Percentiles rank a stretch among this genome's conserved stretches.
Evolutionary conservation across 2,888 invertebrate species (phyloP).

Genomic region (Nebria salina): DNA sequence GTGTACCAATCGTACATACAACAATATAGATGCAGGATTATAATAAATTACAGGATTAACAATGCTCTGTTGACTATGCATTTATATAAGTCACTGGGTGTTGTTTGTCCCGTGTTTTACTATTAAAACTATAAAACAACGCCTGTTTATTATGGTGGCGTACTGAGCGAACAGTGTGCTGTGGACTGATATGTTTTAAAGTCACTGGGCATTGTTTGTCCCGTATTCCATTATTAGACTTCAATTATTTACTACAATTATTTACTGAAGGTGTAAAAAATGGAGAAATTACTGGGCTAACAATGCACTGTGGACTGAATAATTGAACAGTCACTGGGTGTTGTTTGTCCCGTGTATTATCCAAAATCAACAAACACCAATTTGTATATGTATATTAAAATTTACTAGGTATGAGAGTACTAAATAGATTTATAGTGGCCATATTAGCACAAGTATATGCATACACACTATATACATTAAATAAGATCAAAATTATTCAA

Average conservation of each 20-base stretch:
- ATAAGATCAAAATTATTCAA: too few species aligned
- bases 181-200: constrained; percentile 12
- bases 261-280: neutral
- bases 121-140: neutral
- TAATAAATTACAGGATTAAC: neutral
- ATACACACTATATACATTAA: too few species aligned
- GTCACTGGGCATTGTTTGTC: constrained; percentile 4
- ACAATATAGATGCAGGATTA: neutral
- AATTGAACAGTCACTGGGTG: constrained; percentile 40
- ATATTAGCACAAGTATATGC: too few species aligned
- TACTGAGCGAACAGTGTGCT: neutral
- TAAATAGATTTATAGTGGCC: too few species aligned
- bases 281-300: constrained; percentile 7
- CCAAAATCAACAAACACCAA: constrained; percentile 15
- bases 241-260: neutral
- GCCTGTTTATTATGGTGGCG: neutral
- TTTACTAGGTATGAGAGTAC: too few species aligned
- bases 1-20: neutral
- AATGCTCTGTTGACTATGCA: constrained; percentile 17
- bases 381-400: neutral
- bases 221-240: constrained; percentile 9
- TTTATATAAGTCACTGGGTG: constrained; percentile 30
- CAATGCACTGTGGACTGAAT: constrained; percentile 14
- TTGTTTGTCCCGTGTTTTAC: constrained; percentile 20
- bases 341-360: constrained; percentile 34